These are phyloP conservation scores for Andricus curvator DNA, from an alignment of 2,888 invertebrate genomes.

Conservation along the genomic window DNA sequence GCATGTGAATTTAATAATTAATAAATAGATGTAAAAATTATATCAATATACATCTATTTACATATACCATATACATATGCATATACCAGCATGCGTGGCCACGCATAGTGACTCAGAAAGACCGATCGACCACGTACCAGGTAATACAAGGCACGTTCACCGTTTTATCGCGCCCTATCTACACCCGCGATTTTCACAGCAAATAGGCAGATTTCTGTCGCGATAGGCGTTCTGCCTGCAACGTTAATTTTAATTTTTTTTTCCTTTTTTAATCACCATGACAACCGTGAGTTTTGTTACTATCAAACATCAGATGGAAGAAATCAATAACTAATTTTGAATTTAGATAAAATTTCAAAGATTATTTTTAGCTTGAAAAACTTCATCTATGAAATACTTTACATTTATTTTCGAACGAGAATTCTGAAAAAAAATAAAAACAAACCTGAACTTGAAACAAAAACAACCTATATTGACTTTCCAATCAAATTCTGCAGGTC, in stretches of 20 bases:
- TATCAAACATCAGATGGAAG: background rate
- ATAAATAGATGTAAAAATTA: background rate
- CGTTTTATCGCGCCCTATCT: conserved; percentile 45
- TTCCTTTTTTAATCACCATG: background rate
- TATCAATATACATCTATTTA: too few species aligned
- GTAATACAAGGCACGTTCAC: conserved; percentile 57
- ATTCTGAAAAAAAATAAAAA: background rate
- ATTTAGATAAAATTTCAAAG: background rate
- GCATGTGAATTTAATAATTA: background rate
- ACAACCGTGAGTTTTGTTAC: background rate
- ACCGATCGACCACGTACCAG: conserved; percentile 60
- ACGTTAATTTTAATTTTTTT: background rate
- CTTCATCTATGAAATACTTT: too few species aligned
- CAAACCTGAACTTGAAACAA: background rate
- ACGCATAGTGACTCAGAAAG: conserved; percentile 53
- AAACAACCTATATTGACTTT: background rate
- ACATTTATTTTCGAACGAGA: too few species aligned
- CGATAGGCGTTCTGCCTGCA: background rate
- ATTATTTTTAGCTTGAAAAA: background rate
- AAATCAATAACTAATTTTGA: background rate
- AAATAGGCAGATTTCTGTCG: background rate
- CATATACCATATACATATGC: too few species aligned
- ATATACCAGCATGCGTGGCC: background rate
- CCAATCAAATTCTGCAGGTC: background rate
- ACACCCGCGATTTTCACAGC: conserved; percentile 46